A percentile compares a stretch with the other conserved stretches of the same genome.
phyloP scores from a whole-genome alignment of 2,888 invertebrate species.

The Sminthurides aquaticus region DNA sequence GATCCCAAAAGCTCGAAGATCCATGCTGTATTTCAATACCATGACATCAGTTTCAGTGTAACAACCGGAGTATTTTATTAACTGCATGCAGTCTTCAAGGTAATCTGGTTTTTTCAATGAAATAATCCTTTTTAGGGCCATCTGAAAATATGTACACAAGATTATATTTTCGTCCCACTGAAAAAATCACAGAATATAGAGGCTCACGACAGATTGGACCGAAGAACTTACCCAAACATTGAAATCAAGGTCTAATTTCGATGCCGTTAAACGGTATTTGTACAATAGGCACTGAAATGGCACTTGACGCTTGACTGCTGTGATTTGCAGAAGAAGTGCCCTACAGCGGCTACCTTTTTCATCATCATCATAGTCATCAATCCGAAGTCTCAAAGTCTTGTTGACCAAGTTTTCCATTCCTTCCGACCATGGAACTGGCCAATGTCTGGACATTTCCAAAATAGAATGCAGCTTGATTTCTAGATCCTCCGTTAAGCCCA shows the following conservation, averaged over 20 bases:
- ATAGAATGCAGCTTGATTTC: slow-evolving; percentile 26
- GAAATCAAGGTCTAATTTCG: slow-evolving; percentile 6
- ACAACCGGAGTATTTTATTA: slow-evolving; percentile 29
- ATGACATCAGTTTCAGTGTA: slow-evolving; percentile 19
- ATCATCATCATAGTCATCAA: neutral
- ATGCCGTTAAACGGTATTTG: slow-evolving; percentile 32
- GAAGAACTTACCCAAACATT: slow-evolving; percentile 16
- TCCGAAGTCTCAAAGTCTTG: slow-evolving; percentile 16
- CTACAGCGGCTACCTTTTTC: slow-evolving; percentile 15
- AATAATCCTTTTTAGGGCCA: slow-evolving; percentile 35
- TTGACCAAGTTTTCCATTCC: slow-evolving; percentile 30
- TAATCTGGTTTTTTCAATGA: slow-evolving; percentile 23
- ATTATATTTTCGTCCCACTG: no score
- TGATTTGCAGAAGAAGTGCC: slow-evolving; percentile 24
- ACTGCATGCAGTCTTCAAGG: slow-evolving; percentile 33
- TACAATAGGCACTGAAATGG: slow-evolving; percentile 36
- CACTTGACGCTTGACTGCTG: slow-evolving; percentile 31
- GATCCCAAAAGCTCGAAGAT: slow-evolving; percentile 1
- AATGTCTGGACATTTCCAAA: slow-evolving; percentile 30
- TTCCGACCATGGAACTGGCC: slow-evolving; percentile 40
- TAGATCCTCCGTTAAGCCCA: slow-evolving; percentile 22
- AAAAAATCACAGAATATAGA: no score
- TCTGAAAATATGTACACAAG: no score
- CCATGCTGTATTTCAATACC: slow-evolving; percentile 22
- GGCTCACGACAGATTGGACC: no score